Evolutionary conservation across 2,113 vertebrate species (phyloP), one percentile per base, ranked within the genome.

Genomic region (Clarias batrachus): DNA sequence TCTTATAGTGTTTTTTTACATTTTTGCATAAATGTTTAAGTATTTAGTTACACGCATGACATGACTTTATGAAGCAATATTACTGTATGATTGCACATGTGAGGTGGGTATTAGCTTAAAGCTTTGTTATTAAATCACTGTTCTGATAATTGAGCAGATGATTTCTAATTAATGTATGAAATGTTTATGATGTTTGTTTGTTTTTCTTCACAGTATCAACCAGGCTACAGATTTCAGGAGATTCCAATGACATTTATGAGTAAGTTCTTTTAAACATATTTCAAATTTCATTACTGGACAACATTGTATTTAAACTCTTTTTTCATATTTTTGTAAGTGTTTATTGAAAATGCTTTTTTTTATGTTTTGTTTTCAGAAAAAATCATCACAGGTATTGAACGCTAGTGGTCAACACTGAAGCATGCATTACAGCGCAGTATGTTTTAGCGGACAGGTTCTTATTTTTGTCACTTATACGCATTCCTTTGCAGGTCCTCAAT

Each of bases 181-280:
- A 79, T 30, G 6, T 57, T 59, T 78, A 10, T 60, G 3, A 57
- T 52, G n/a, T n/a, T n/a, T n/a, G n/a, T n/a, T n/a, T n/a, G n/a
- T 62, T 90, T 82, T 83, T 91, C 94, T 48, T 48, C 92, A 81
- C 90, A 99, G 98, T 98, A 94, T 92, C 94, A 96, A 89, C 93
- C 94, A 86, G 97, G 97, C 71, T 97, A 96, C 92, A 96, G 91
- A 91, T 99, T 97, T 93, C 94, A 97, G 92, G 97, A 98, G 93
- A 97, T 99, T 84, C 97, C 97, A 25, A 91, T 97, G 63, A 97
- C 96, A 0, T 96, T 97, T 93, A 93, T 97, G 88, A 96, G 98
- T 99, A 96, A 97, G 98, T 97, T 87, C 0, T 84, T 88, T 88
- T 87, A 9, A 62, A 54, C 16, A 48, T 1, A 8, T 48, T 48